Evolutionary conservation across 2,113 vertebrate species (phyloP), one percentile per base, ranked within the genome.

Genomic region (Nerophis ophidion): DNA sequence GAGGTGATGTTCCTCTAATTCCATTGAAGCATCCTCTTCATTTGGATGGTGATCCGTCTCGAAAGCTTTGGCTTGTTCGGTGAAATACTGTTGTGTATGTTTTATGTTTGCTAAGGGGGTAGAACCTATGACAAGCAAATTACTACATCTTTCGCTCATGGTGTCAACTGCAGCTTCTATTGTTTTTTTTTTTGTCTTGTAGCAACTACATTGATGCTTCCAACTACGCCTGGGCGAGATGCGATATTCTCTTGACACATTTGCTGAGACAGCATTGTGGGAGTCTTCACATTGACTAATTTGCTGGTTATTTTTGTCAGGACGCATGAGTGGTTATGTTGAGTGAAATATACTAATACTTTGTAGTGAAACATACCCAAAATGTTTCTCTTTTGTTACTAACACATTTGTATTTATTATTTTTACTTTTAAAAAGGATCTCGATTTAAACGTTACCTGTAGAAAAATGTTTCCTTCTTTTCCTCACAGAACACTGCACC

Each of bases 401-500:
- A 26, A 50, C 12, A 14, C 4, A 11, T 13, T 5, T 26, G 4
- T 63, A 57, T 57, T 60, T 46, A 5, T 59, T 48, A 48, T 53
- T 40, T 45, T 19, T 47, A 26, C 34, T 42, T 34, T 46, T 10
- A 36, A 8, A 26, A 2, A 42, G 34, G 17, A 55, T 52, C 34
- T 45, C 34, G 40, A 15, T 26, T 17, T 44, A 13, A 49, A 35
- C 40, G 58, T 54, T 7, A 44, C 34, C 9, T 51, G 17, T 34
- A 34, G n/a, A 42, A 50, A 26, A 12, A 44, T 4, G 51, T 55
- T 44, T 52, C 42, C 49, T 44, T 56, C 55, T 16, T 57, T 36
- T 59, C 40, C 10, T 16, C 59, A 63, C 88, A 99, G 97, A 90
- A 94, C 94, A 74, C 89, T 99, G 89, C 97, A 99, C 87, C 93